These are phyloP conservation scores for Heteronetta atricapilla DNA, from an alignment of 2,113 vertebrate species.

Conservation along the genomic window DNA sequence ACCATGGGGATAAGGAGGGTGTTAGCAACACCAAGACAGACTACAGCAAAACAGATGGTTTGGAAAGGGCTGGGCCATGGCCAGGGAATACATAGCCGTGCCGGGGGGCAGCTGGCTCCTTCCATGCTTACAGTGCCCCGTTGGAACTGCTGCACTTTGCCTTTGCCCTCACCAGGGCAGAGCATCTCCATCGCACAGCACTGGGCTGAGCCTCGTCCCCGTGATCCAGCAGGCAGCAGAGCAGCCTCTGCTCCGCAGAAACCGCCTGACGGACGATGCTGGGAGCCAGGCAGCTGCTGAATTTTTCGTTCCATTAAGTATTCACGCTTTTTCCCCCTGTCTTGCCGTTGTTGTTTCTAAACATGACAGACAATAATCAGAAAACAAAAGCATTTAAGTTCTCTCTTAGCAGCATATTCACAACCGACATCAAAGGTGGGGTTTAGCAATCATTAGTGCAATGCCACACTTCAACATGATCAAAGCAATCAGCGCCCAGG, in stretches of 20 bases:
- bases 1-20: neutral
- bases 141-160: neutral
- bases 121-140: rapidly evolving
- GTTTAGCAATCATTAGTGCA: conserved; percentile 3
- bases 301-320: neutral
- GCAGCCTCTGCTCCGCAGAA: neutral
- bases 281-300: neutral
- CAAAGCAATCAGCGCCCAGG: conserved; percentile 31
- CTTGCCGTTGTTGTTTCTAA: conserved; percentile 28
- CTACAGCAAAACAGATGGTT: neutral
- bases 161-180: neutral
- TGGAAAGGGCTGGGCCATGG: neutral
- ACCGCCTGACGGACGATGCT: neutral
- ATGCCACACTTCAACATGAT: neutral
- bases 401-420: neutral
- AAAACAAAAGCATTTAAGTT: conserved; percentile 48
- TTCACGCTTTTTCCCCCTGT: conserved; percentile 9
- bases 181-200: too few relatives aligned
- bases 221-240: neutral
- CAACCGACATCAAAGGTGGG: conserved; percentile 41
- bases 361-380: conserved; percentile 33
- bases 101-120: neutral
- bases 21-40: neutral
- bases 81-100: neutral
- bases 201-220: neutral